Percentiles rank a stretch among this genome's conserved stretches.
Conservation (phyloP, 2,797 vertebrate genomes). For the Gymnoscopelus microlampas region DNA sequence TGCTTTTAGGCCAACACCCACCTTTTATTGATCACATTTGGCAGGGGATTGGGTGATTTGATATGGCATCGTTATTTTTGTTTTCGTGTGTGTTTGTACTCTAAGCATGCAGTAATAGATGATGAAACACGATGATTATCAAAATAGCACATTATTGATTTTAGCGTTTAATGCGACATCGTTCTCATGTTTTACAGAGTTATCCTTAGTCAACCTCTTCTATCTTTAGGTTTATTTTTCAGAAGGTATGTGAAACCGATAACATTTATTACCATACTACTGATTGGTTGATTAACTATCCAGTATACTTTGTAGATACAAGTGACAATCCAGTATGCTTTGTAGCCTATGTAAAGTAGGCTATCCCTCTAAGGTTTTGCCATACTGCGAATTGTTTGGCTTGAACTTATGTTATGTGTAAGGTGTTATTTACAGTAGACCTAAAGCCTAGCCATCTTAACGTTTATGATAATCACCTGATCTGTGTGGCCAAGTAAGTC, state of each 20-base stretch:
- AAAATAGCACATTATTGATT: no score
- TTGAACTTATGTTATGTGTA: background rate
- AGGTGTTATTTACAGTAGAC: background rate
- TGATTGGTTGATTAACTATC: slow-evolving; percentile 1
- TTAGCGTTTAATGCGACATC: no score
- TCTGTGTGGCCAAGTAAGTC: background rate
- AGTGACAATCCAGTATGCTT: background rate
- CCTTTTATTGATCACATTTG: no score
- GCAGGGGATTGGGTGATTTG: no score
- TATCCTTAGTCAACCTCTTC: background rate
- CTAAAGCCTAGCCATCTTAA: background rate
- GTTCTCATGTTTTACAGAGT: background rate
- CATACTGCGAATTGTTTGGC: background rate
- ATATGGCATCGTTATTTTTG: no score
- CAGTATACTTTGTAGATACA: background rate
- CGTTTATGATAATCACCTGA: background rate
- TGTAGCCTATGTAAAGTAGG: no score
- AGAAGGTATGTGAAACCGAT: background rate
- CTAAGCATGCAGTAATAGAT: no score
- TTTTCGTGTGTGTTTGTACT: no score
- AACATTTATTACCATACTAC: background rate
- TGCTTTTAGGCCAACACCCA: no score
- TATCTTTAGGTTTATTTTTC: background rate
- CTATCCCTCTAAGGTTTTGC: no score
- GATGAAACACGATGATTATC: no score